phyloP scores from a whole-genome alignment of 2,113 vertebrate genomes.

The Entosphenus tridentatus region DNA sequence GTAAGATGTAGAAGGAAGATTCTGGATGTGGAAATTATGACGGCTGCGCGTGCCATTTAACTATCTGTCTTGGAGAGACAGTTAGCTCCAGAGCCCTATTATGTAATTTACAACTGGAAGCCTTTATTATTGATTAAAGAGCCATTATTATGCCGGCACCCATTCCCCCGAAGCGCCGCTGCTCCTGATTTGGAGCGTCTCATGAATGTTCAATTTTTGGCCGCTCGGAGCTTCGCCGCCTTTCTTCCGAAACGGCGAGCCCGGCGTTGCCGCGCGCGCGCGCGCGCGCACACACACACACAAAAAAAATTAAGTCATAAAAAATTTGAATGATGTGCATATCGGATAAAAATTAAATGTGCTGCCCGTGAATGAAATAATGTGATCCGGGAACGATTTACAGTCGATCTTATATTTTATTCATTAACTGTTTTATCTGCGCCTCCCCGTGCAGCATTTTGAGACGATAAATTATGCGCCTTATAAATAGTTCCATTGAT shows the following conservation, averaged over 20 bases:
- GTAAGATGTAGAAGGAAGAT: neutral
- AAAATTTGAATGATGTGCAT: slow-evolving; percentile 99
- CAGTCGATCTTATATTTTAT: slow-evolving; percentile 99
- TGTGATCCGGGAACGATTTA: slow-evolving; percentile 99
- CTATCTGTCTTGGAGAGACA: neutral
- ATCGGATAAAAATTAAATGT: slow-evolving; percentile 99
- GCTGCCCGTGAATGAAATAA: slow-evolving; percentile 99
- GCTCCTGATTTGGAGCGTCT: neutral
- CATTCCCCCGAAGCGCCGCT: neutral
- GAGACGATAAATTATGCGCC: slow-evolving; percentile 99
- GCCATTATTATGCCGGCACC: slow-evolving; percentile 5
- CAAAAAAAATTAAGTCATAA: slow-evolving; percentile 99
- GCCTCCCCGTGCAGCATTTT: slow-evolving; percentile 99
- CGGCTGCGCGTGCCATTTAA: slow-evolving; percentile 2
- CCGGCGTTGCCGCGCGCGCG: neutral
- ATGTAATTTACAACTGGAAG: neutral
- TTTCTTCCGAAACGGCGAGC: slow-evolving; percentile 4
- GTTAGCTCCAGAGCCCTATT: neutral
- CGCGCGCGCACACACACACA: too few species aligned
- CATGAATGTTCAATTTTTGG: slow-evolving; percentile 1
- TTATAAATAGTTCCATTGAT: slow-evolving; percentile 99
- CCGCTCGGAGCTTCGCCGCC: neutral
- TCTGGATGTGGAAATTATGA: neutral
- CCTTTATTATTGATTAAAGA: slow-evolving; percentile 6
- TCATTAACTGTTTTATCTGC: slow-evolving; percentile 99